phyloP scores from a whole-genome alignment of 2,888 invertebrate genomes.

The Patella depressa region DNA sequence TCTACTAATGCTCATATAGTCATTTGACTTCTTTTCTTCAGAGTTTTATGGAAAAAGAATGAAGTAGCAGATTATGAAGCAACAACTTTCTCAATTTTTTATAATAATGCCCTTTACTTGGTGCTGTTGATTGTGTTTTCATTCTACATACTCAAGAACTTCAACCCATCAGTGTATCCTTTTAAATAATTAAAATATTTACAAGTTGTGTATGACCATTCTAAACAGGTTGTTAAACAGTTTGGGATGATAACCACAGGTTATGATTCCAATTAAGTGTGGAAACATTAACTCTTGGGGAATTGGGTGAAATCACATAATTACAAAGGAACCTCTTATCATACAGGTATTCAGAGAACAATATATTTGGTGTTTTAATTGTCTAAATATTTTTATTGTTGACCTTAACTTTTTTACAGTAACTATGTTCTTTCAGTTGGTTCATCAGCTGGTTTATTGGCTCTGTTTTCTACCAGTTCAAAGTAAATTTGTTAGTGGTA shows the following conservation, averaged over 20 bases:
- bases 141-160: conserved; percentile 91
- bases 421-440: conserved; percentile 95
- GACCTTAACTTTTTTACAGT: conserved; percentile 48
- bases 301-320: too few species aligned
- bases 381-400: conserved; percentile 23
- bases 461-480: conserved; percentile 90
- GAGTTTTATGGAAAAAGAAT: conserved; percentile 99
- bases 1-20: background rate
- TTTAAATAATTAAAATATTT: conserved; percentile 59
- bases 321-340: background rate
- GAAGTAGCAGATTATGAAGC: conserved; percentile 99
- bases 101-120: conserved; percentile 97
- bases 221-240: too few species aligned
- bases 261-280: too few species aligned
- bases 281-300: too few species aligned
- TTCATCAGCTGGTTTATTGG: conserved; percentile 89
- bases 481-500: conserved; percentile 37
- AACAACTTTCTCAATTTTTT: conserved; percentile 98
- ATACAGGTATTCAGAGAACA: background rate
- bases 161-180: conserved; percentile 83
- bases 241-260: too few species aligned
- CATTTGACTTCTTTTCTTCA: conserved; percentile 61
- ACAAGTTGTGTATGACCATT: too few species aligned
- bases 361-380: background rate
- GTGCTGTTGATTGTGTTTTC: conserved; percentile 93